Percentiles rank a stretch among this genome's conserved stretches.
Conservation (phyloP, 2,888 invertebrate species). For the Tetragnatha montana region DNA sequence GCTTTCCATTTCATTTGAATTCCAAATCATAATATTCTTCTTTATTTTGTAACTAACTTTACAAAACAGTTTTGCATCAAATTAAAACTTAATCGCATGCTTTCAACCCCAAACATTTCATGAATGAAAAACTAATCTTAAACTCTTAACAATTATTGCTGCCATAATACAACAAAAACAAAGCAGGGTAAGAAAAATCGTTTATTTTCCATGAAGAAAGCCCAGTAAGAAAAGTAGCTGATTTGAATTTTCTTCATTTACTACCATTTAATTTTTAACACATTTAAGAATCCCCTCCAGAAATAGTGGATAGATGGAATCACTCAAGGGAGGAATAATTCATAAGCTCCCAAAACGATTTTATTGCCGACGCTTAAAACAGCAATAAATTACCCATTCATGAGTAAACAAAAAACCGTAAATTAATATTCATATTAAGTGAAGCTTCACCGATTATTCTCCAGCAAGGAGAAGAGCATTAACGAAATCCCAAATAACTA, state of each 20-base stretch:
- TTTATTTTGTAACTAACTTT: no score
- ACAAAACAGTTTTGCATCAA: no score
- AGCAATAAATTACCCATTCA: conserved; percentile 9
- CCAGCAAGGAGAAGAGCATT: not conserved
- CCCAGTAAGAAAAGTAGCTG: not conserved
- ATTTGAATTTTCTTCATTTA: not conserved
- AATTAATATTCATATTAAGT: conserved; percentile 53
- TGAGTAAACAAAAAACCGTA: conserved; percentile 4
- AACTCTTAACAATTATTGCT: no score
- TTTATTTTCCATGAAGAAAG: not conserved
- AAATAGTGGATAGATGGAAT: not conserved
- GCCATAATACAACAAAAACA: no score
- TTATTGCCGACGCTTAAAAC: conserved; percentile 30
- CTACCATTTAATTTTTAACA: not conserved
- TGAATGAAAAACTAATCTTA: no score
- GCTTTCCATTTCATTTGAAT: no score
- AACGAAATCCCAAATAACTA: not conserved
- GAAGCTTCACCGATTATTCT: not conserved
- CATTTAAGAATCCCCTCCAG: not conserved
- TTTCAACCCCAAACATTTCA: no score
- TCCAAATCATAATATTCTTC: no score
- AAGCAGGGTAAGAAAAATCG: not conserved
- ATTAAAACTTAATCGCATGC: no score
- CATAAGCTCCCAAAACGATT: conserved; percentile 17
- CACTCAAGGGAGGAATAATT: not conserved